Evolutionary conservation across 2,113 vertebrate species (phyloP), one percentile per base, ranked within the genome.

Genomic region (Motacilla tschutschensis): DNA sequence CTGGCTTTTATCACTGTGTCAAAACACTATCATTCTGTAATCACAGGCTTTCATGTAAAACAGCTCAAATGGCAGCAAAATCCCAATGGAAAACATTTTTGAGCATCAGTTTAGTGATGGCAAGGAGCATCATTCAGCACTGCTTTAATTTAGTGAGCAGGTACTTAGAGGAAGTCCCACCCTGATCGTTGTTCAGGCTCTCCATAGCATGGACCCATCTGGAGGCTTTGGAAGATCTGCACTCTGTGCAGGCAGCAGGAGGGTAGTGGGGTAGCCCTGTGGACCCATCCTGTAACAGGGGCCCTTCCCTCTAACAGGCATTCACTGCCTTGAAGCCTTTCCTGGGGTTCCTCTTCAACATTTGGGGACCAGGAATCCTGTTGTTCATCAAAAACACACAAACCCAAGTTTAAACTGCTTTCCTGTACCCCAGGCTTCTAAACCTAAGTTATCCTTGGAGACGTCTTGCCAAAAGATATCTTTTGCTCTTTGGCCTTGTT

Each of bases 21-120:
- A 91, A 94, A 94, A 91, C 51, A 80, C 73, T 85, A 89, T 44
- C 14, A 0, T 83, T 82, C 76, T 59, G 18, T 88, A 87, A 86
- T 79, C 80, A 84, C 67, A 62, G 62, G 54, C 29, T 94, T 91
- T 63, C 65, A 64, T 8, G 22, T 17, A 51, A 70, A 85, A 78
- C 17, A 91, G 69, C 53, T 86, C 26, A 63, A 94, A 86, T 14
- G 18, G 76, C 76, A 89, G 38, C 51, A 85, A 82, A 92, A 70
- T 60, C 82, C 58, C 6, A 1, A 40, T 14, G 44, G 19, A 60
- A 67, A 43, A 14, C 10, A 29, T 44, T 79, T 85, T 67, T 1
- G 62, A 83, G 14, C 44, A 83, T 41, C 55, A 69, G 6, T 15
- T 74, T n/a, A 57, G 41, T 38, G 54, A 41, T 13, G 10, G 21